A percentile compares a stretch with the other conserved stretches of the same genome.
phyloP scores from a whole-genome alignment of 2,888 invertebrate genomes.

The Ophioninae sp. region DNA sequence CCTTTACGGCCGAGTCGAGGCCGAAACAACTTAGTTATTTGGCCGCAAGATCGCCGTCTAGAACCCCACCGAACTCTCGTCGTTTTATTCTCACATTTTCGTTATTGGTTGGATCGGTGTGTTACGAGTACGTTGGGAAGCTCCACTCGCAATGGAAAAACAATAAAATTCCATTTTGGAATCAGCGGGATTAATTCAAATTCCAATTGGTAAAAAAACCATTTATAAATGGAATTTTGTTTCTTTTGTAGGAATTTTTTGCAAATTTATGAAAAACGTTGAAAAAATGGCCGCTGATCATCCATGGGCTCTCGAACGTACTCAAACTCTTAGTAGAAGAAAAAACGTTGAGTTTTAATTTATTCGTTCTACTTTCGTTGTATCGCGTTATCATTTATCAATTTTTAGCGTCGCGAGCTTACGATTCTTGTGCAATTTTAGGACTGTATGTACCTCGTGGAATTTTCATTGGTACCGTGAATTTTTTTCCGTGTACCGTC shows the following conservation, averaged over 20 bases:
- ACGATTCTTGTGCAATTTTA: constrained; percentile 52
- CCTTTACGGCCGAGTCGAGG: constrained; percentile 5
- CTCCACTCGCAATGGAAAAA: not conserved
- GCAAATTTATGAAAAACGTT: constrained; percentile 4
- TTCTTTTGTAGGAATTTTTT: not conserved
- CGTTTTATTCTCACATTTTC: constrained; percentile 23
- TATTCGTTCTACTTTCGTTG: constrained; percentile 11
- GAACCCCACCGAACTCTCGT: not conserved
- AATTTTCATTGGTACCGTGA: constrained; percentile 43
- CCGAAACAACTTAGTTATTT: constrained; percentile 38
- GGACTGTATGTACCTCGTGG: constrained; percentile 36
- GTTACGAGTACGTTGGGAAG: constrained; percentile 21
- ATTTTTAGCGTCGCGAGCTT: constrained; percentile 23
- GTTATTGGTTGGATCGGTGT: not conserved
- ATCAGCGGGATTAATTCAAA: not conserved
- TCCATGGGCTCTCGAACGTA: constrained; percentile 4
- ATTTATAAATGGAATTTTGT: not conserved
- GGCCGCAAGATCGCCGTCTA: not conserved
- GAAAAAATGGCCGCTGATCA: not conserved
- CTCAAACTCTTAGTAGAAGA: not conserved
- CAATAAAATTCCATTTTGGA: not conserved
- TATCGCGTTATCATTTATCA: constrained; percentile 18
- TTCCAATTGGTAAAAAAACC: not conserved
- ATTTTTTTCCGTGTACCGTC: constrained; percentile 31
- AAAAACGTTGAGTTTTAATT: constrained; percentile 27